Base-by-base conservation (phyloP, 2,888 invertebrate genomes). In the Lapara coniferarum region DNA sequence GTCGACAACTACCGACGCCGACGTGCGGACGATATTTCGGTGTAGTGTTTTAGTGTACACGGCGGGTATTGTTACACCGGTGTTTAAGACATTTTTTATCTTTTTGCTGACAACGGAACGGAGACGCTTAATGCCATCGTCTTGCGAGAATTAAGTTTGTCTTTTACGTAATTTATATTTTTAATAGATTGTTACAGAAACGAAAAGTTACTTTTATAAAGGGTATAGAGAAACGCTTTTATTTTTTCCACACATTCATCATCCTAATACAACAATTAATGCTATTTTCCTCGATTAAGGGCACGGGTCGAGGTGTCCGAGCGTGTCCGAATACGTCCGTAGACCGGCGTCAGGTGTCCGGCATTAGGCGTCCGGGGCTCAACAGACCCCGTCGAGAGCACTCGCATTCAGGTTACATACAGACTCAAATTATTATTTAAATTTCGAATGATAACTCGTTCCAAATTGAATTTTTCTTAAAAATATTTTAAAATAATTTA, bases 21-120 rank as follows among this genome's bases (percentile, higher is more conserved):
- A 72, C 77, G 76, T 74, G 73, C 76, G 76, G 75, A 76, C 77
- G 75, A 76, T 79, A 79, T 80, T 79, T 78, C 63, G 75, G 72
- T 19, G n/a, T 55, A 71, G 71, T 74, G 70, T 72, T 73, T 71
- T 77, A 71, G 70, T 71, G 73, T 63, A 63, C 52, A 44, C 49
- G 37, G 8, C 58, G 51, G 51, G 51, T 68, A 16, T 30, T 66
- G n/a, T 66, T 67, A 56, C 55, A 63, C 8, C 10, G 19, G 10
- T 10, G 44, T 13, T 53, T 52, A 8, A 8, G 8, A 16, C 12
- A 13, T 19, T 12, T 12, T 46, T 49, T n/a, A n/a, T 63, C 8
- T 13, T 13, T 19, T 59, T 59, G 16, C 0, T 16, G 14, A 14
- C 5, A 59, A 46, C 10, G 12, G 46, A 12, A 37, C 37, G 37